Conservation (phyloP, 2,797 vertebrate species). For the Chaenodraco wilsoni region DNA sequence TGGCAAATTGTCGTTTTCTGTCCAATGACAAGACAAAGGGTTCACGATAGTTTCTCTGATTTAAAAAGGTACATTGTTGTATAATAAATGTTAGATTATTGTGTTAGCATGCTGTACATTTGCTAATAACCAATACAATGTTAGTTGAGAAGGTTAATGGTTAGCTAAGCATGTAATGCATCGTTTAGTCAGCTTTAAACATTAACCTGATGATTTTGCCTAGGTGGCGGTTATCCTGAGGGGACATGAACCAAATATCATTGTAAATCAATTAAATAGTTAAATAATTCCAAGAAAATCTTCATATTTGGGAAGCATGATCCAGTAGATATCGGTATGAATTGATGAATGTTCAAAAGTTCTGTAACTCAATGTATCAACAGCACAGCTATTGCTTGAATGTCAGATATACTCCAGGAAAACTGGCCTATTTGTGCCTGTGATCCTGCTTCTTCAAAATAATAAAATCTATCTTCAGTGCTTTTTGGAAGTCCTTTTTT, state of each 20-base stretch:
- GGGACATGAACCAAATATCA: no score
- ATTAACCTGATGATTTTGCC: neutral
- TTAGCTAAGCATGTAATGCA: neutral
- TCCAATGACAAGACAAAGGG: neutral
- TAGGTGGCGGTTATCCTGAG: neutral
- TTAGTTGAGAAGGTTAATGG: neutral
- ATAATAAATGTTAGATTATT: neutral
- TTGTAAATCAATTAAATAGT: no score
- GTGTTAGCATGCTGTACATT: neutral
- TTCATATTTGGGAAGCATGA: no score
- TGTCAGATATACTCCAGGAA: neutral
- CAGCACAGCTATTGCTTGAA: neutral
- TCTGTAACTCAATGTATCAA: no score
- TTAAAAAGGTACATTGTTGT: neutral
- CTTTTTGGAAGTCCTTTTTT: slow-evolving; percentile 15
- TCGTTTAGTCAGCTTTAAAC: neutral
- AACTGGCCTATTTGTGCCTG: neutral
- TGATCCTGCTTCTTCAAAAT: slow-evolving; percentile 22
- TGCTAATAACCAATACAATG: neutral
- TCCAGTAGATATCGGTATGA: no score
- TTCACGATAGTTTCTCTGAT: no score
- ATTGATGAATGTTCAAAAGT: no score
- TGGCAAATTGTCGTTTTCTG: neutral
- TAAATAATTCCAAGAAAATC: no score
- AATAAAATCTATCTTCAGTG: slow-evolving; percentile 7